These are phyloP conservation scores for Tetraodon nigroviridis DNA, from an alignment of 2,113 vertebrate genomes.

Conservation along the genomic window DNA sequence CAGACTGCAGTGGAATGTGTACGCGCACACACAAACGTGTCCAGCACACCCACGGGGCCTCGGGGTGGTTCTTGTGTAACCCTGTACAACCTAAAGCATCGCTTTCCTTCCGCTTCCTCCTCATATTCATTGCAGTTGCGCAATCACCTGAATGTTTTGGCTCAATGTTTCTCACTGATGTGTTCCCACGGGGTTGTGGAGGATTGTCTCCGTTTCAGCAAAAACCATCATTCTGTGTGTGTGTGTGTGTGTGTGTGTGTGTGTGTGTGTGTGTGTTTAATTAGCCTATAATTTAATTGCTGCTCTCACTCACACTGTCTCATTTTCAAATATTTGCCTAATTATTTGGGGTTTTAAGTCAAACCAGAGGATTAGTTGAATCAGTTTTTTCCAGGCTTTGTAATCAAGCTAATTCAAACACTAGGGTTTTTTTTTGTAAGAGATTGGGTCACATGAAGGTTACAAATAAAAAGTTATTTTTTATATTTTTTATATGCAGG, in stretches of 20 bases:
- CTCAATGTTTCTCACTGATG: slow-evolving; percentile 14
- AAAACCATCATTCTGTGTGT: not conserved
- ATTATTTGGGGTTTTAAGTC: slow-evolving; percentile 32
- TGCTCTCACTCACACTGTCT: not conserved
- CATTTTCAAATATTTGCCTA: slow-evolving; percentile 37
- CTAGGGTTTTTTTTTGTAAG: not conserved
- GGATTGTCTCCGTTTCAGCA: slow-evolving; percentile 21
- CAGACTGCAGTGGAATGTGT: slow-evolving; percentile 16
- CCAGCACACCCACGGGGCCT: slow-evolving; percentile 4
- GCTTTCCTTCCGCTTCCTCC: slow-evolving; percentile 2
- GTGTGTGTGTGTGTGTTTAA: no score
- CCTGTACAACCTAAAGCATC: slow-evolving; percentile 27
- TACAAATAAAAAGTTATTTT: not conserved
- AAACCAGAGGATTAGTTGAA: not conserved
- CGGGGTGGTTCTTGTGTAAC: slow-evolving; percentile 34
- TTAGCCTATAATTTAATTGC: not conserved
- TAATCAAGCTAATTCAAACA: slow-evolving; percentile 11
- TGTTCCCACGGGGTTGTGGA: not conserved
- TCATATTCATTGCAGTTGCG: slow-evolving; percentile 6
- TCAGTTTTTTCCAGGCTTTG: slow-evolving; percentile 23
- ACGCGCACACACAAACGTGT: not conserved
- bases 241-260: no score
- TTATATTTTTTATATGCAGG: not conserved
- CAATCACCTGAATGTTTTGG: slow-evolving; percentile 7
- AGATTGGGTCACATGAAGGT: not conserved